Percentiles rank a stretch among this genome's conserved stretches.
These are phyloP conservation scores for Parascotia fuliginaria DNA, from an alignment of 2,888 invertebrate genomes.

Conservation along the genomic window DNA sequence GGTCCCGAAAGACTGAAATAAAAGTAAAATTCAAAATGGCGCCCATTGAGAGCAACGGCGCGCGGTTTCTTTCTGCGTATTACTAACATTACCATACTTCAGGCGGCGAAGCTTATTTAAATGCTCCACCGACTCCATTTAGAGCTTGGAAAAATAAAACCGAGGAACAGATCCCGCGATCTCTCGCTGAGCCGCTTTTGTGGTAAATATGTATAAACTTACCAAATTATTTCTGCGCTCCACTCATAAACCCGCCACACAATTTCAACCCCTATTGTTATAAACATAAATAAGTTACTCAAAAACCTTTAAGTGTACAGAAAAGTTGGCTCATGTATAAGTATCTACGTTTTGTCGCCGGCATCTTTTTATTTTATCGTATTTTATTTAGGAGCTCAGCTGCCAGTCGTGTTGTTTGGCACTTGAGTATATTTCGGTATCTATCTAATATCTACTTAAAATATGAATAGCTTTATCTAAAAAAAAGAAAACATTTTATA, in stretches of 20 bases:
- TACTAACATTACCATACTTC: slow-evolving; percentile 85
- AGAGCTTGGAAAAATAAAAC: slow-evolving; percentile 86
- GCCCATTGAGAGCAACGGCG: slow-evolving; percentile 60
- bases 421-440: slow-evolving; percentile 61
- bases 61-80: slow-evolving; percentile 81
- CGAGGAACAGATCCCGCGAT: slow-evolving; percentile 81
- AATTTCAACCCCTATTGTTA: slow-evolving; percentile 51
- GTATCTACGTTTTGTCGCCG: slow-evolving; percentile 81
- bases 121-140: slow-evolving; percentile 86
- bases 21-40: slow-evolving; percentile 80
- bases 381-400: slow-evolving; percentile 83
- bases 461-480: slow-evolving; percentile 32
- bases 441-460: slow-evolving; percentile 50
- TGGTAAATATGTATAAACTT: slow-evolving; percentile 85
- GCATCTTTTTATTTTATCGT: slow-evolving; percentile 83
- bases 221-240: slow-evolving; percentile 52
- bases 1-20: slow-evolving; percentile 51
- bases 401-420: slow-evolving; percentile 78
- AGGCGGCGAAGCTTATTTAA: slow-evolving; percentile 84
- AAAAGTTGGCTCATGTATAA: slow-evolving; percentile 65
- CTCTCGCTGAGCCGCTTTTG: slow-evolving; percentile 84
- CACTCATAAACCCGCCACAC: slow-evolving; percentile 22
- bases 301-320: slow-evolving; percentile 9
- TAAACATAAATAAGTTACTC: slow-evolving; percentile 14
- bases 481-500: slow-evolving; percentile 35